Percentiles rank a stretch among this genome's conserved stretches.
These are phyloP conservation scores for Aplidium turbinatum DNA, from an alignment of 23 tunicate genomes.

Conservation along the genomic window DNA sequence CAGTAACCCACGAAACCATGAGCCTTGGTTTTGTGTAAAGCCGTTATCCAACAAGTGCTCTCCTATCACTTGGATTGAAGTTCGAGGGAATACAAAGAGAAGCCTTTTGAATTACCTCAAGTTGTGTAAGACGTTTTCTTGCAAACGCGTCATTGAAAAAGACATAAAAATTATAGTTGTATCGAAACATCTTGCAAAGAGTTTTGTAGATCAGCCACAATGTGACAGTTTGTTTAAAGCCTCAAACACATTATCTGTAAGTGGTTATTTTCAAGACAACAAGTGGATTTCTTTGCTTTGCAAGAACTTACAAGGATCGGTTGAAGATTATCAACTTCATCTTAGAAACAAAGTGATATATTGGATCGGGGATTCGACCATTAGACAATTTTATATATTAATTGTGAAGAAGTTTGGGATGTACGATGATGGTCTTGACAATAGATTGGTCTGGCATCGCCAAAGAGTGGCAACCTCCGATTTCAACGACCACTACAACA, in stretches of 20 bases:
- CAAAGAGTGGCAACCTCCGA: constrained; percentile 25
- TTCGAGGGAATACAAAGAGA: too few relatives aligned
- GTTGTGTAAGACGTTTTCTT: too few relatives aligned
- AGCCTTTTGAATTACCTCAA: too few relatives aligned
- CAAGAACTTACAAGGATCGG: not conserved
- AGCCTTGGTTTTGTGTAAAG: constrained; percentile 48
- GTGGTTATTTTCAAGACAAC: constrained; percentile 16
- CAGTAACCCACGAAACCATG: constrained; percentile 38
- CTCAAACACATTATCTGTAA: too few relatives aligned
- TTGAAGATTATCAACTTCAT: not conserved
- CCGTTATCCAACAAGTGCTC: constrained; percentile 33
- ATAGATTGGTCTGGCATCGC: constrained; percentile 33
- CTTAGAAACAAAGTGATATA: constrained; percentile 40
- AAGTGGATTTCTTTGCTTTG: constrained; percentile 10
- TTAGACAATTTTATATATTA: constrained; percentile 44
- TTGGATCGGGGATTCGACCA: constrained; percentile 68
- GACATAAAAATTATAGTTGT: too few relatives aligned
- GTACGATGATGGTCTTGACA: constrained; percentile 19
- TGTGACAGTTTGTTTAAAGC: too few relatives aligned
- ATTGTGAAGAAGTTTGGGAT: constrained; percentile 1
- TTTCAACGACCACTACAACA: not conserved
- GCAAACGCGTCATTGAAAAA: too few relatives aligned
- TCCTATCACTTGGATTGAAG: not conserved
- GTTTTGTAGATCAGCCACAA: too few relatives aligned
- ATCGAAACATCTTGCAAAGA: too few relatives aligned